These are phyloP conservation scores for Cyphomyrmex costatus DNA, from an alignment of 1,140 invertebrate species.

Conservation along the genomic window DNA sequence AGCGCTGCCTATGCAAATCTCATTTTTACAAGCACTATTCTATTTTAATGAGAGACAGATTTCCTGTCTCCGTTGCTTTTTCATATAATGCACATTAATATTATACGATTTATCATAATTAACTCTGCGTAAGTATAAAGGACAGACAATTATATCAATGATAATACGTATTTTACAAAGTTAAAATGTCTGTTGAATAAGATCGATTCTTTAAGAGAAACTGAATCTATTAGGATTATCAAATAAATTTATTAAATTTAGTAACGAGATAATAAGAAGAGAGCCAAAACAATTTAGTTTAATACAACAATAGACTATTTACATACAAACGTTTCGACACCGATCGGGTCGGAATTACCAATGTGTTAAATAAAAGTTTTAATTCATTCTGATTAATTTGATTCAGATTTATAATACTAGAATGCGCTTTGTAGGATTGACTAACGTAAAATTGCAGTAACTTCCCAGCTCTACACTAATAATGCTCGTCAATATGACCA, in stretches of 20 bases:
- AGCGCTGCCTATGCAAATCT: conserved; percentile 40
- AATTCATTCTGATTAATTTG: too few relatives aligned
- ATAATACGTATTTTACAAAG: not conserved
- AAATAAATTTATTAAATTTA: not conserved
- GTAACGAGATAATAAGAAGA: too few relatives aligned
- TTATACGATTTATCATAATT: not conserved
- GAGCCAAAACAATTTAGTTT: too few relatives aligned
- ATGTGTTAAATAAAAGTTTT: too few relatives aligned
- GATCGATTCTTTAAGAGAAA: not conserved
- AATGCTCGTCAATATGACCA: too few relatives aligned
- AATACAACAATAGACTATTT: too few relatives aligned
- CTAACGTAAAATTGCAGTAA: too few relatives aligned
- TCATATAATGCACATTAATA: not conserved
- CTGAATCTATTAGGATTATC: not conserved
- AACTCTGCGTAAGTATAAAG: not conserved
- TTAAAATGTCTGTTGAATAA: not conserved
- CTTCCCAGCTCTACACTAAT: too few relatives aligned
- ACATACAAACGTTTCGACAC: too few relatives aligned
- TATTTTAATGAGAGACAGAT: not conserved
- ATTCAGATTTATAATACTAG: too few relatives aligned
- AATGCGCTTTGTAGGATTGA: too few relatives aligned
- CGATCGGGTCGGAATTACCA: too few relatives aligned
- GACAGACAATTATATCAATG: not conserved
- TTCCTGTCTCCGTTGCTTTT: not conserved
- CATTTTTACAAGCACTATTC: conserved; percentile 14